Evolutionary conservation across 2,888 invertebrate genomes (phyloP), one percentile per base, ranked within the genome.

Genomic region (Stegophylla sp.): DNA sequence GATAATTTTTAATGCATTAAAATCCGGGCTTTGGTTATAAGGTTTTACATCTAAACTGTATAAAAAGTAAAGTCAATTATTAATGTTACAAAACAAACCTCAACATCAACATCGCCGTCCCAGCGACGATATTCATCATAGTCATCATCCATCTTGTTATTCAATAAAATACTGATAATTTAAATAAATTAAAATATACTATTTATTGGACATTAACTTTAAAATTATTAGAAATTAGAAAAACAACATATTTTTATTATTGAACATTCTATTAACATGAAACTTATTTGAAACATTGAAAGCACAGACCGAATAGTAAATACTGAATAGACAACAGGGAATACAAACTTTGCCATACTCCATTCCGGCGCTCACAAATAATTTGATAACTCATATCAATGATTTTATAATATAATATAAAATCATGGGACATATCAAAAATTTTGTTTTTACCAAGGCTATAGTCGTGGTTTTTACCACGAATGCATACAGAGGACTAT

Each of bases 91-190:
- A 73, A 15, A 56, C 81, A 72, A 64, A 82, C 83, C 69, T 82
- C 82, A 13, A 73, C 64, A 63, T 83, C 83, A 15, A 69, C 81
- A 56, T 83, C 83, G 12, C 88, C 89, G 85, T 91, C 91, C 91
- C 91, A 91, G 66, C 88, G 88, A 82, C 90, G 89, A 84, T 91
- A 91, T 84, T 91, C 85, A 51, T 86, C 91, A 85, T 90, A 91
- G 83, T 91, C 88, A 56, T 88, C 88, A 72, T 88, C 88, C 88
- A 88, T 88, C 83, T 51, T 56, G 12, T 5, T 5, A 34, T 7
- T 34, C 3, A 34, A 7, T 34, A 34, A 34, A 34, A 34, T 7
- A 34, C 34, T 34, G 34, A 5, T 34, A 5, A 5, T 3, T 34
- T 34, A 5, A 34, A 5, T 5, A 34, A 34, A 5, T 3, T 34